Evolutionary conservation across 1,140 invertebrate genomes (phyloP), one percentile per base, ranked within the genome.

Genomic region (Ceratosolen solmsi): DNA sequence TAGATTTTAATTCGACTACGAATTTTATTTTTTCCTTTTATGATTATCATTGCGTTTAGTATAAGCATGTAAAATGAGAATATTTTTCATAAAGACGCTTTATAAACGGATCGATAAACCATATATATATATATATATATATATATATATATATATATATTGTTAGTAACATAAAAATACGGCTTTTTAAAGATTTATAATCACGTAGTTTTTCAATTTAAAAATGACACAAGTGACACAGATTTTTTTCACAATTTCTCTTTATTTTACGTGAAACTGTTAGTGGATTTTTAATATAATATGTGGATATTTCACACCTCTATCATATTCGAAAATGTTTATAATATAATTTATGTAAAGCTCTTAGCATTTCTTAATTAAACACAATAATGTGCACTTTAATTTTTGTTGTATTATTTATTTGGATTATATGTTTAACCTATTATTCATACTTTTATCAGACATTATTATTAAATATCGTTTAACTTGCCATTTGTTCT

Each of bases 281-380:
- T 8, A 46, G 5, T 15, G 9, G 22, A 38, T 56, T 70, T 71
- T 54, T 11, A 30, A 17, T 56, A 33, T 51, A 46, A 7, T 4
- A 58, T 27, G 20, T 71, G 70, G 36, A 36, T 41, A 68, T 33
- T 41, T 58, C 2, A 58, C 54, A 54, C n/a, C n/a, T 71, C n/a
- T 30, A 30, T 81, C 63, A 49, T n/a, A 65, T 68, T 81, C 73
- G 74, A 38, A 54, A 68, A 70, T 79, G 22, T 80, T 80, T 56
- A 22, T 74, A 56, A 65, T 56, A 7, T 0, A 72, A 41, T 77
- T 49, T 30, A 70, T 81, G 79, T 82, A 84, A n/a, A n/a, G 79
- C 33, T 79, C 36, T 54, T 74, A 36, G 60, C 79, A 72, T 84
- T 27, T 68, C 65, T 33, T 17, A n/a, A 68, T 82, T 83, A 80